Evolutionary conservation across 2,888 invertebrate species (phyloP), one percentile per base, ranked within the genome.

Genomic region (Mythimna pallens): DNA sequence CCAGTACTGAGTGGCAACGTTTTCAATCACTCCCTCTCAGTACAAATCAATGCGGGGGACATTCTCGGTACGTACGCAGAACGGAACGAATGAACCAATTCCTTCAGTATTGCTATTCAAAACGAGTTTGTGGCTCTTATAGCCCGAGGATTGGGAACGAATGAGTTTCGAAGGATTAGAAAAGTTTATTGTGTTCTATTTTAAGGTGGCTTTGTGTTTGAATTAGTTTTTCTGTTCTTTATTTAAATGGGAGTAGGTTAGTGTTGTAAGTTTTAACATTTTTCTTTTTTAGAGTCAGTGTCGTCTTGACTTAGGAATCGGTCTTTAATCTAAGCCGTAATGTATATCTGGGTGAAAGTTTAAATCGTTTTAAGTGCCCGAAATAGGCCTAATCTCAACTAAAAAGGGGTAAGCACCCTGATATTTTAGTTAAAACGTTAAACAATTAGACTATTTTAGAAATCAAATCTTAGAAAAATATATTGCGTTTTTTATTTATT

Each of bases 21-120:
- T 88, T 89, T 88, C 89, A 91, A 91, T 91, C 89, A 90, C 86
- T 85, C 86, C 73, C 71, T 70, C 66, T 68, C 66, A 70, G 72
- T 82, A 85, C 82, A 86, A 87, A 85, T 87, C 83, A 84, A 77
- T 75, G 76, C 78, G 65, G 71, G 76, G 59, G 81, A 80, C 79
- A 80, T 77, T 73, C 76, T 69, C 58, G 47, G 71, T 65, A 69
- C 66, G 72, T 69, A 70, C 70, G 55, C 54, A 64, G 80, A 65
- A 73, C 72, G 74, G 64, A 81, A 84, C 82, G 83, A 76, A 78
- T 70, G 84, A 82, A 84, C 84, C 82, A 84, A 85, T 82, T 82
- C 75, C 75, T 82, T 76, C 70, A 77, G 79, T 80, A 83, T 86
- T 86, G 85, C 80, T 80, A 86, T 86, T 86, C 87, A 86, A 85